These are phyloP conservation scores for Neopipo cinnamomea DNA, from an alignment of 2,113 vertebrate genomes.

Conservation along the genomic window DNA sequence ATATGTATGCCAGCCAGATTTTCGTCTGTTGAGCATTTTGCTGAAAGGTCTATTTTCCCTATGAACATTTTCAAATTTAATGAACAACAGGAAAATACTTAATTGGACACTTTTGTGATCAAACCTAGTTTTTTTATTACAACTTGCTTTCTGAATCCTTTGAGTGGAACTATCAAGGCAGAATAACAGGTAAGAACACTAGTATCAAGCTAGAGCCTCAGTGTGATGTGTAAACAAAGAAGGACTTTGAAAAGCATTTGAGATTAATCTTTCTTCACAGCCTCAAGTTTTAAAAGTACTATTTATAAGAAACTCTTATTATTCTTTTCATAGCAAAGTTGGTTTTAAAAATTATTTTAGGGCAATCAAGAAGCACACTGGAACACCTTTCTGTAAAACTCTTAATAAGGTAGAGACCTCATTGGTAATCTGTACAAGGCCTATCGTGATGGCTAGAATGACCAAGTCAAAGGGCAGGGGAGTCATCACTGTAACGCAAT, in stretches of 20 bases:
- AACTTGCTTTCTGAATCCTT: constrained; percentile 8
- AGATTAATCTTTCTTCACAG: neutral
- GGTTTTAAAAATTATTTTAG: neutral
- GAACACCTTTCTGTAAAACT: neutral
- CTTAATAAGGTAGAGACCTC: neutral
- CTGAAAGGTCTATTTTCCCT: neutral
- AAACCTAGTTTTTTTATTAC: neutral
- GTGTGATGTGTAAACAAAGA: neutral
- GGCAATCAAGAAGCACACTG: neutral
- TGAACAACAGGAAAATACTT: neutral
- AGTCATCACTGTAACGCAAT: neutral
- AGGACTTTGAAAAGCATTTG: neutral
- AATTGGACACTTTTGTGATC: neutral
- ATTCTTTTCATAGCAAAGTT: neutral
- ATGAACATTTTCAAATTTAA: neutral
- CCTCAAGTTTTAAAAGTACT: neutral
- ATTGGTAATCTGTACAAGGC: neutral
- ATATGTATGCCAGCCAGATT: neutral
- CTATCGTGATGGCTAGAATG: neutral
- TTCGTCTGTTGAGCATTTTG: neutral
- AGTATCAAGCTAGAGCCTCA: neutral
- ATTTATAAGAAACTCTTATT: neutral
- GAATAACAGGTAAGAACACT: neutral
- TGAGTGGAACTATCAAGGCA: neutral
- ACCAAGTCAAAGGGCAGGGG: neutral